Base-by-base conservation (phyloP, 2,888 invertebrate genomes). In the Theretra japonica region DNA sequence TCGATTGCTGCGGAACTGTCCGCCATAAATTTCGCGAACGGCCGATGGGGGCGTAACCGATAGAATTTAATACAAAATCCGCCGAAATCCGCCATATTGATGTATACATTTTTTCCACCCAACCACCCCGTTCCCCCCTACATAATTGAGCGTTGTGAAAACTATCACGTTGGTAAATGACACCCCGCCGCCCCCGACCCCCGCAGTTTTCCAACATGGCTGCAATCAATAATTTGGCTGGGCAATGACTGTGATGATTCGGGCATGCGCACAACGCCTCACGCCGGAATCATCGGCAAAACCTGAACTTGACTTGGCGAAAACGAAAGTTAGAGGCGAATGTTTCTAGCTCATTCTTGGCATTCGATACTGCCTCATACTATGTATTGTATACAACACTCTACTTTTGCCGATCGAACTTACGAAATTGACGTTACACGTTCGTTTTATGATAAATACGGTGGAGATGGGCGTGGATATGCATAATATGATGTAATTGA, bases 241-340 rank as follows among this genome's bases (percentile, higher is more conserved):
- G 93, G 93, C 94, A 91, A 94, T 94, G 94, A 94, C 92, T 94
- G 93, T 89, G 94, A 93, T 94, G 94, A 94, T 88, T 93, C 83
- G 87, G 86, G 86, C 93, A 93, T 92, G 93, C 94, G 94, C 91
- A 86, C 68, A 83, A 76, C 75, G 70, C 4, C 65, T 23, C 73
- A 79, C 83, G 73, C 75, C 75, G 80, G 86, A 92, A 85, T 93
- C 93, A 92, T 92, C 91, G 90, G 85, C 88, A 91, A 92, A 91
- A 91, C 85, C 92, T 94, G 94, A 94, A 94, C 94, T 94, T 94
- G 94, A 93, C 93, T 94, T 93, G 90, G 81, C 91, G 94, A 93
- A 94, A 94, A 93, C 89, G 94, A 94, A 94, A 94, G 94, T 93
- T 88, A 86, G 87, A 86, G 83, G 88, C 86, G 85, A 90, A 93